These are phyloP conservation scores for Naso thynnoides DNA, from an alignment of 2,797 vertebrate genomes.

Conservation along the genomic window DNA sequence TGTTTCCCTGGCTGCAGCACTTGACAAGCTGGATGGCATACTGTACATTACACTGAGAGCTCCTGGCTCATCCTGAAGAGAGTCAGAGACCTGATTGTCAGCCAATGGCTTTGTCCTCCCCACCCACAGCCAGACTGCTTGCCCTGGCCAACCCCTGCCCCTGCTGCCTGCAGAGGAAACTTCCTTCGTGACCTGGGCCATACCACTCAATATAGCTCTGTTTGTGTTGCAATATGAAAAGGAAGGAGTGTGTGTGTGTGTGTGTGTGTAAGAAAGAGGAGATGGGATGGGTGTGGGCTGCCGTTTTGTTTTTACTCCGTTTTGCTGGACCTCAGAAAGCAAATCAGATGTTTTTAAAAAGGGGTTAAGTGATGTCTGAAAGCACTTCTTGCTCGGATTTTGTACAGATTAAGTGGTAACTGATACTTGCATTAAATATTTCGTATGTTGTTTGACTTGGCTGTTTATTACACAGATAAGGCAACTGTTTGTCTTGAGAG, in stretches of 20 bases:
- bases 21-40: conserved; percentile 69
- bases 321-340: conserved; percentile 4
- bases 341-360: not conserved
- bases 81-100: conserved; percentile 31
- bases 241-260: not conserved
- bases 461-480: no score
- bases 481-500: no score
- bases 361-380: not conserved
- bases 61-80: conserved; percentile 53
- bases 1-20: conserved; percentile 68
- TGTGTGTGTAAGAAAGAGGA: not conserved
- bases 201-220: conserved; percentile 18
- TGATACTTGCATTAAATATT: no score
- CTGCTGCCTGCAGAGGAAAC: conserved; percentile 43
- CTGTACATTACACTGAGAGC: conserved; percentile 75
- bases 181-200: conserved; percentile 42
- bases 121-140: conserved; percentile 32
- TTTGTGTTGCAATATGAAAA: conserved; percentile 15
- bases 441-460: no score
- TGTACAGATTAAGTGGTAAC: not conserved
- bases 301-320: not conserved
- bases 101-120: conserved; percentile 55
- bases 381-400: not conserved
- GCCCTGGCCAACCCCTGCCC: conserved; percentile 27
- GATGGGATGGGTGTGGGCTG: not conserved